These are phyloP conservation scores for Pteromalus puparum DNA, from an alignment of 1,140 invertebrate species.

Conservation along the genomic window DNA sequence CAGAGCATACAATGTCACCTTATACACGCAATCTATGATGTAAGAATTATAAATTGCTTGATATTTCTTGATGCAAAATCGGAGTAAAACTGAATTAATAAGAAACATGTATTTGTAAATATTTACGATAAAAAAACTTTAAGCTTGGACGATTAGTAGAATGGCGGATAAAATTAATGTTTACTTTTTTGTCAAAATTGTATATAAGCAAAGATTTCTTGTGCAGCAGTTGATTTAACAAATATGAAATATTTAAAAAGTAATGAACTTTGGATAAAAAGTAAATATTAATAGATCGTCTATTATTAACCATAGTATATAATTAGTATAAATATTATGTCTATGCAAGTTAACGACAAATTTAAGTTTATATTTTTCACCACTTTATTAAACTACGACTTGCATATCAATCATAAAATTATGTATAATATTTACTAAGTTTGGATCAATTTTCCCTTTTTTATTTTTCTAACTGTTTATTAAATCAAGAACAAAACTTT, in stretches of 20 bases:
- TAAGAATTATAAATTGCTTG: not conserved
- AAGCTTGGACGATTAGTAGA: not conserved
- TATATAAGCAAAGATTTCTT: slow-evolving; percentile 24
- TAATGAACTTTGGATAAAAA: slow-evolving; percentile 16
- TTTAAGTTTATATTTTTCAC: not conserved
- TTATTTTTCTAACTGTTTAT: not conserved
- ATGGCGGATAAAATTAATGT: no score
- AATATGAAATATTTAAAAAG: not conserved
- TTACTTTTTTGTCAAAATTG: slow-evolving; percentile 10
- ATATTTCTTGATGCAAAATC: not conserved
- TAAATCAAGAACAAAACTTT: not conserved
- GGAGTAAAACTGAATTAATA: not conserved
- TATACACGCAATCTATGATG: not conserved
- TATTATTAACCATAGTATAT: not conserved
- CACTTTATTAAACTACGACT: not conserved
- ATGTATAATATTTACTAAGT: not conserved
- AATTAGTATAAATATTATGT: not conserved
- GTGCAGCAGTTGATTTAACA: not conserved
- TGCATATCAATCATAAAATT: slow-evolving; percentile 43
- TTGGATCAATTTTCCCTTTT: not conserved
- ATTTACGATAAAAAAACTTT: not conserved
- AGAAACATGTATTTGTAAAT: slow-evolving; percentile 17
- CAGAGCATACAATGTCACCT: not conserved
- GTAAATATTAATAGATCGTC: slow-evolving; percentile 7
- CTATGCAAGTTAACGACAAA: not conserved